Evolutionary conservation across 1,140 invertebrate genomes (phyloP).

Genomic region (Chelonus insularis): DNA sequence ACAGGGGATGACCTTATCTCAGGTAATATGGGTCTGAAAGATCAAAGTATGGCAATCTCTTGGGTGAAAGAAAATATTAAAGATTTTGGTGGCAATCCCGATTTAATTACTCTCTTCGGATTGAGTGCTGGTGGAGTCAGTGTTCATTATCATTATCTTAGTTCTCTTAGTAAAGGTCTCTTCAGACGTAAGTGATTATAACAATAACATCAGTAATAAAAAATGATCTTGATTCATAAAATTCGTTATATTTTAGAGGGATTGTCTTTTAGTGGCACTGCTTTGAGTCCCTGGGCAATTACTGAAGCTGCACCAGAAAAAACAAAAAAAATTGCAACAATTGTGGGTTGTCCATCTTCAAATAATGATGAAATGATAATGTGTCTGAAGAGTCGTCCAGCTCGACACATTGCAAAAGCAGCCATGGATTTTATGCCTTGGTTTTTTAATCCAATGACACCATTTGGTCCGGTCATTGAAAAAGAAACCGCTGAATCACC

Average conservation of each 20-base stretch:
- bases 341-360: slow-evolving; percentile 68
- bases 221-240: neutral
- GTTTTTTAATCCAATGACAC: slow-evolving; percentile 48
- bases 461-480: slow-evolving; percentile 63
- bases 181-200: slow-evolving; percentile 27
- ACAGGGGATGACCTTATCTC: slow-evolving; percentile 33
- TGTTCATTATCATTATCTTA: slow-evolving; percentile 45
- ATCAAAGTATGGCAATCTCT: slow-evolving; percentile 32
- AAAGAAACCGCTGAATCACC: slow-evolving; percentile 42
- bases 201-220: neutral
- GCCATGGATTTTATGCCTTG: slow-evolving; percentile 44
- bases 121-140: slow-evolving; percentile 49
- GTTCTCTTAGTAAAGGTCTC: slow-evolving; percentile 34
- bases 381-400: slow-evolving; percentile 67
- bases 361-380: slow-evolving; percentile 63
- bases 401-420: slow-evolving; percentile 56
- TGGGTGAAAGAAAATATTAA: slow-evolving; percentile 48
- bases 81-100: slow-evolving; percentile 42
- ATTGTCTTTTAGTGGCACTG: slow-evolving; percentile 75
- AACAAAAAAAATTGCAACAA: slow-evolving; percentile 64
- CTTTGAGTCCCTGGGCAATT: slow-evolving; percentile 70
- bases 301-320: slow-evolving; percentile 66
- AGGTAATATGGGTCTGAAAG: slow-evolving; percentile 39
- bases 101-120: slow-evolving; percentile 54
- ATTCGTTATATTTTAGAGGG: slow-evolving; percentile 55